phyloP scores from a whole-genome alignment of 2,888 invertebrate species.

The Eupeodes latifasciatus region DNA sequence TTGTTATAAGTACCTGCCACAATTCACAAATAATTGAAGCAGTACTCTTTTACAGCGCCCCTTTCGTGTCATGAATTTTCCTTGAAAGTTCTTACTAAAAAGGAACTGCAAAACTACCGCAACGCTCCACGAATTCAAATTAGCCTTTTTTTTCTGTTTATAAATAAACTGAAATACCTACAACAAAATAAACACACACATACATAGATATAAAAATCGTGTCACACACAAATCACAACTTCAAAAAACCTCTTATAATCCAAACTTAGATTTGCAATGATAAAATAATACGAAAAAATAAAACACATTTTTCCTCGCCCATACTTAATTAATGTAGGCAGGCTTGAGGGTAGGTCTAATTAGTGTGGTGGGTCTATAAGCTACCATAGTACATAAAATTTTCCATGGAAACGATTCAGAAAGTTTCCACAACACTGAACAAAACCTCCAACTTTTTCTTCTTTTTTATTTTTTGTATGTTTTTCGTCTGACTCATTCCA shows the following conservation, averaged over 20 bases:
- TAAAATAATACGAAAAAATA: conserved; percentile 8
- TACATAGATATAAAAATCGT: not conserved
- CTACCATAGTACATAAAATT: not conserved
- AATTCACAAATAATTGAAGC: not conserved
- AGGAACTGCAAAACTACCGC: conserved; percentile 15
- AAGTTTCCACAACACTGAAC: conserved; percentile 47
- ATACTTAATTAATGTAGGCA: conserved; percentile 18
- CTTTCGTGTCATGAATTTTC: conserved; percentile 5
- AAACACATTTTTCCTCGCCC: conserved; percentile 8
- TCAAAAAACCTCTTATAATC: conserved; percentile 8
- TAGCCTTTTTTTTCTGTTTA: not conserved
- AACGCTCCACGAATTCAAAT: conserved; percentile 31
- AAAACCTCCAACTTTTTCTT: conserved; percentile 27
- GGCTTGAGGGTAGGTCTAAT: not conserved
- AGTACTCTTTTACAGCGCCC: not conserved
- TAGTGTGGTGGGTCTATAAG: not conserved
- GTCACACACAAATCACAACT: conserved; percentile 8
- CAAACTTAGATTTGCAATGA: conserved; percentile 20
- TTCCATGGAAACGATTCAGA: conserved; percentile 55
- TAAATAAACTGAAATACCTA: not conserved
- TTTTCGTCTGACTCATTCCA: conserved; percentile 14
- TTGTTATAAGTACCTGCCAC: no score
- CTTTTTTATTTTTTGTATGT: not conserved
- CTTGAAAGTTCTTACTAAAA: conserved; percentile 21
- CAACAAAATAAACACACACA: not conserved